Conservation (phyloP, 2,113 vertebrate species). For the Aythya baeri region DNA sequence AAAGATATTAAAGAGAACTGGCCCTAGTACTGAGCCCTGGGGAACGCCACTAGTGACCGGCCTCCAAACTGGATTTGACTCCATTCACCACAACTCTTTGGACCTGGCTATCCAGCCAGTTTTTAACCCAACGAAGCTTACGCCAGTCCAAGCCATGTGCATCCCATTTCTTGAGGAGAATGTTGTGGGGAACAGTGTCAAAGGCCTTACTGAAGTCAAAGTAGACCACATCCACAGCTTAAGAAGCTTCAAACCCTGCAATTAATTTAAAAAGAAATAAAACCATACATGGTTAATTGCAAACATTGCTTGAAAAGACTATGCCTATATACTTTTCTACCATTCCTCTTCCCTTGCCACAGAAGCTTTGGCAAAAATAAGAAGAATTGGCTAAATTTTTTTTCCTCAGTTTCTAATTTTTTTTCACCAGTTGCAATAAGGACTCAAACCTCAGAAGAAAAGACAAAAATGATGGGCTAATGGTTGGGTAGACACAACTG, state of each 20-base stretch:
- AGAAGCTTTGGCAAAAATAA: neutral
- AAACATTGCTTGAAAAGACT: neutral
- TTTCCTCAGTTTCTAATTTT: neutral
- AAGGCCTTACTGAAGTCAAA: too few species aligned
- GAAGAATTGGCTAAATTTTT: neutral
- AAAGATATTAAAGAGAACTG: too few species aligned
- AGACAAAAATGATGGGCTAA: neutral
- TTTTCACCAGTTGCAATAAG: neutral
- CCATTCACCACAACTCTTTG: too few species aligned
- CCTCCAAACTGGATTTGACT: too few species aligned
- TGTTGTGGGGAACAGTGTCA: too few species aligned
- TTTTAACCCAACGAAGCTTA: too few species aligned
- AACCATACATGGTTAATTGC: neutral
- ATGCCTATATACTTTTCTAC: neutral
- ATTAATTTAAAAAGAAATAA: neutral
- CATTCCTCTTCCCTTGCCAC: neutral
- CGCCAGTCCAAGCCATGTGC: too few species aligned
- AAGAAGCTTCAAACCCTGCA: neutral
- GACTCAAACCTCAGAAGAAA: neutral
- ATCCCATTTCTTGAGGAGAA: too few species aligned
- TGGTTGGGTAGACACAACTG: neutral
- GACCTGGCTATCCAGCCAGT: too few species aligned
- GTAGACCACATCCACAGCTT: too few species aligned
- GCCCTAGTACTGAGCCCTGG: too few species aligned
- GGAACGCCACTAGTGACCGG: too few species aligned